These are phyloP conservation scores for Hoplostethus mediterraneus DNA, from an alignment of 2,797 vertebrate genomes.

Conservation along the genomic window DNA sequence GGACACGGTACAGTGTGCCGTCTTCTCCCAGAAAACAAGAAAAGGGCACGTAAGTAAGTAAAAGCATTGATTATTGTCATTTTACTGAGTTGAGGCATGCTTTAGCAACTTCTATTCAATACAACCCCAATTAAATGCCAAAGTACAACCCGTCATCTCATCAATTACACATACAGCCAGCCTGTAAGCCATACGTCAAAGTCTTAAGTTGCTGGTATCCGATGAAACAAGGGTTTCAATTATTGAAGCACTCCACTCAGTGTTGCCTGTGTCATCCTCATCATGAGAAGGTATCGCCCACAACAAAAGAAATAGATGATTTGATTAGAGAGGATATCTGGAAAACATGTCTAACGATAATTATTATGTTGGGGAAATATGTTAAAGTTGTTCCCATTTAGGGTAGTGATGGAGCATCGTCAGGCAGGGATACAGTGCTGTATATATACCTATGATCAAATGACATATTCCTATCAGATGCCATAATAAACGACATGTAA, in stretches of 20 bases:
- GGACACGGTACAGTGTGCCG: rapidly evolving
- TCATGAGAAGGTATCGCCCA: conserved; percentile 64
- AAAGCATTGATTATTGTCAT: conserved; percentile 21
- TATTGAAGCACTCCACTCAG: conserved; percentile 76
- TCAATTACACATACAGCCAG: conserved; percentile 80
- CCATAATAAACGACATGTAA: neutral
- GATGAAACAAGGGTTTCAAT: conserved; percentile 80
- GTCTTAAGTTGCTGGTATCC: conserved; percentile 85
- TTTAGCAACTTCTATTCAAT: conserved; percentile 64
- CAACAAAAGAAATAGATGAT: conserved; percentile 63
- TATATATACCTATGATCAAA: neutral
- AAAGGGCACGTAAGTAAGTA: conserved; percentile 23
- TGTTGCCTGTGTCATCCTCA: conserved; percentile 76
- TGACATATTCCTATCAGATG: neutral
- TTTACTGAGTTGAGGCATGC: conserved; percentile 45
- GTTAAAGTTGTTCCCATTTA: neutral
- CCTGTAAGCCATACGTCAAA: conserved; percentile 78
- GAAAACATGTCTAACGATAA: neutral
- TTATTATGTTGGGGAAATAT: neutral
- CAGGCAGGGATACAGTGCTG: neutral
- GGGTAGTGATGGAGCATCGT: neutral
- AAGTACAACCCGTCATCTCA: conserved; percentile 76
- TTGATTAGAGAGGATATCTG: conserved; percentile 31
- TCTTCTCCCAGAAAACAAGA: neutral
- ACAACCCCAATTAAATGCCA: conserved; percentile 39